These are phyloP conservation scores for Fregata magnificens DNA, from an alignment of 2,113 vertebrate species.

Conservation along the genomic window DNA sequence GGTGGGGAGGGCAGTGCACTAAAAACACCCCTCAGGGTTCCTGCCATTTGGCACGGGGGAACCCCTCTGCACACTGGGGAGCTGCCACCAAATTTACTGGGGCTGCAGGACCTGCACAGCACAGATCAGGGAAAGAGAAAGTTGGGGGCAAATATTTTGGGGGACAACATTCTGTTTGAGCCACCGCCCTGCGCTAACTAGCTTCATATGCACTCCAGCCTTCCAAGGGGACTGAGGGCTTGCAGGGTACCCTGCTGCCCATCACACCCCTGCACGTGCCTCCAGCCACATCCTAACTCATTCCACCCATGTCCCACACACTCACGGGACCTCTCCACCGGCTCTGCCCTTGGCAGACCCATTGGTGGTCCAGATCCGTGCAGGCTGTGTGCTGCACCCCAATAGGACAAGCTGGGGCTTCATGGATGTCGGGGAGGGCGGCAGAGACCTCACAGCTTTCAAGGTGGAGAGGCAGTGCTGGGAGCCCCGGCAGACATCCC, in stretches of 20 bases:
- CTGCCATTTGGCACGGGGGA: neutral
- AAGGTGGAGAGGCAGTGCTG: neutral
- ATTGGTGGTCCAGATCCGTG: neutral
- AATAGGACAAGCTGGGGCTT: neutral
- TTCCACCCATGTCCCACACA: neutral
- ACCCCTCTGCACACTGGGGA: neutral
- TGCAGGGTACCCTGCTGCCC: neutral
- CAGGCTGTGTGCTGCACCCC: neutral
- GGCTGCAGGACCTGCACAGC: neutral
- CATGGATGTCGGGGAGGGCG: neutral
- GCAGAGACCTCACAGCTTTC: neutral
- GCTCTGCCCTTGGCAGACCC: neutral
- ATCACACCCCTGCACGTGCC: neutral
- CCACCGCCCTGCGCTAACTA: neutral
- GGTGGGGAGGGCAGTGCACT: neutral
- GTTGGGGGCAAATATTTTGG: neutral
- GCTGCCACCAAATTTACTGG: neutral
- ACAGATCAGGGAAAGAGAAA: neutral
- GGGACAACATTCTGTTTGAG: neutral
- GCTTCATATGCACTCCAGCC: rapidly evolving
- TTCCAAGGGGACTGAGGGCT: neutral
- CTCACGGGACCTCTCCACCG: neutral
- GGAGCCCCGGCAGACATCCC: neutral
- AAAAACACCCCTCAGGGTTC: neutral
- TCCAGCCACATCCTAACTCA: neutral